Evolutionary conservation across 2,797 vertebrate genomes (phyloP).

Genomic region (Triplophysa bombifrons): DNA sequence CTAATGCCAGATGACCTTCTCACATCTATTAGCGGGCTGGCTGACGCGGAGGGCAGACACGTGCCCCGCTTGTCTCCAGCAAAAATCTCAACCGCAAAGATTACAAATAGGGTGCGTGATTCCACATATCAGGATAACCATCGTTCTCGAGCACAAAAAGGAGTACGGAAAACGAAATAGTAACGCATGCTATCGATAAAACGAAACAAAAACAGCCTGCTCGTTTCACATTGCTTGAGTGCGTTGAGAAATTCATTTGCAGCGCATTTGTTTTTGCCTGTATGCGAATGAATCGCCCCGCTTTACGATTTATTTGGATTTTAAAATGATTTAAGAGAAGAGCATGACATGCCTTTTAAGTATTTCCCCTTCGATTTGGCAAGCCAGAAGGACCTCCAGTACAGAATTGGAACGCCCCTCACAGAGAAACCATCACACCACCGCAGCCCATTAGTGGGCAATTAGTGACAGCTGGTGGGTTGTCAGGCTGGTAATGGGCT

Average conservation of each 20-base stretch:
- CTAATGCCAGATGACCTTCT: conserved; percentile 98
- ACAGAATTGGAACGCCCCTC: conserved; percentile 78
- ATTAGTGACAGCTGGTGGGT: conserved; percentile 87
- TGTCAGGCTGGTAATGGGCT: conserved; percentile 84
- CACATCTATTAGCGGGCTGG: conserved; percentile 88
- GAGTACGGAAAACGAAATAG: neutral
- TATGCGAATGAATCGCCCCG: neutral
- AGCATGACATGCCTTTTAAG: conserved; percentile 79
- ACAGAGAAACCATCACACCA: conserved; percentile 80
- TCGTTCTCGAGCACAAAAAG: conserved; percentile 9
- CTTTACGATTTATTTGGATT: conserved; percentile 65
- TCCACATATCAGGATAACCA: conserved; percentile 58
- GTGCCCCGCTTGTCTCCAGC: conserved; percentile 77
- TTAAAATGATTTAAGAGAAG: conserved; percentile 71
- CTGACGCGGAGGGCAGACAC: conserved; percentile 83
- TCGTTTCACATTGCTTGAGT: neutral
- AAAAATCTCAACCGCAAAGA: conserved; percentile 78
- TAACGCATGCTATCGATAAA: neutral
- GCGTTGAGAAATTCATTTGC: neutral
- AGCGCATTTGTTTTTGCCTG: neutral
- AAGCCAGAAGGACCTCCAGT: conserved; percentile 77
- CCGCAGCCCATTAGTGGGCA: conserved; percentile 83
- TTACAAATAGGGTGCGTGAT: conserved; percentile 77
- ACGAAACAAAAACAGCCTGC: neutral
- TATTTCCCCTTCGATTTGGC: conserved; percentile 80